phyloP scores from a whole-genome alignment of 2,888 invertebrate genomes.

The Anticlea derivata region DNA sequence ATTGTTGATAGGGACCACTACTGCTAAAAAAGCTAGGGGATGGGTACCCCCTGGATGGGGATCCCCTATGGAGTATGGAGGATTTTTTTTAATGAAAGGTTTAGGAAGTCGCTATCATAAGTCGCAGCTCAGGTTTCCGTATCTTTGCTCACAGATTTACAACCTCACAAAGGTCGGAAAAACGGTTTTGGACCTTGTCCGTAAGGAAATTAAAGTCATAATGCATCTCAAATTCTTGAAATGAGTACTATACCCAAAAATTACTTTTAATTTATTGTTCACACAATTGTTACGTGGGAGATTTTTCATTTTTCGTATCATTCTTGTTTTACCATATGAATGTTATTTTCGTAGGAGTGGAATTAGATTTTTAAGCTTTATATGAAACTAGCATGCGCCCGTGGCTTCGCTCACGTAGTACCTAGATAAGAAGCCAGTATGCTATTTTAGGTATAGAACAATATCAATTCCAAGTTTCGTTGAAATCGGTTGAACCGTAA shows the following conservation, averaged over 20 bases:
- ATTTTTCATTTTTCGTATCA: constrained; percentile 12
- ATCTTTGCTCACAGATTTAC: constrained; percentile 19
- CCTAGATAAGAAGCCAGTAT: too few relatives aligned
- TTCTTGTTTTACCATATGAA: background rate
- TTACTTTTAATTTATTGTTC: constrained; percentile 16
- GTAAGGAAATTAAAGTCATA: constrained; percentile 18
- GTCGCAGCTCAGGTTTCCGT: constrained; percentile 8
- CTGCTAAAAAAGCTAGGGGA: too few relatives aligned
- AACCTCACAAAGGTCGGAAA: constrained; percentile 19
- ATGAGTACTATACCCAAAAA: constrained; percentile 7
- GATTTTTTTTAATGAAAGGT: too few relatives aligned
- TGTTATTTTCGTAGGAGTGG: background rate
- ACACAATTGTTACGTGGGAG: constrained; percentile 9
- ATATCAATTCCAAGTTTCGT: too few relatives aligned
- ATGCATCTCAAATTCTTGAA: constrained; percentile 9
- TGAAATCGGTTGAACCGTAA: too few relatives aligned
- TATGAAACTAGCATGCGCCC: too few relatives aligned
- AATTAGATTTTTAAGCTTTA: constrained; percentile 1
- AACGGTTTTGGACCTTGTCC: constrained; percentile 29
- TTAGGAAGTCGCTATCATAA: background rate
- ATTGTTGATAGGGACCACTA: too few relatives aligned
- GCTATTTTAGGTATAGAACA: too few relatives aligned
- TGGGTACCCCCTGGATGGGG: too few relatives aligned
- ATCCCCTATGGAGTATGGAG: too few relatives aligned
- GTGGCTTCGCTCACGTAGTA: too few relatives aligned